phyloP scores from a whole-genome alignment of 2,888 invertebrate species.

The Zaprionus lineosus region DNA sequence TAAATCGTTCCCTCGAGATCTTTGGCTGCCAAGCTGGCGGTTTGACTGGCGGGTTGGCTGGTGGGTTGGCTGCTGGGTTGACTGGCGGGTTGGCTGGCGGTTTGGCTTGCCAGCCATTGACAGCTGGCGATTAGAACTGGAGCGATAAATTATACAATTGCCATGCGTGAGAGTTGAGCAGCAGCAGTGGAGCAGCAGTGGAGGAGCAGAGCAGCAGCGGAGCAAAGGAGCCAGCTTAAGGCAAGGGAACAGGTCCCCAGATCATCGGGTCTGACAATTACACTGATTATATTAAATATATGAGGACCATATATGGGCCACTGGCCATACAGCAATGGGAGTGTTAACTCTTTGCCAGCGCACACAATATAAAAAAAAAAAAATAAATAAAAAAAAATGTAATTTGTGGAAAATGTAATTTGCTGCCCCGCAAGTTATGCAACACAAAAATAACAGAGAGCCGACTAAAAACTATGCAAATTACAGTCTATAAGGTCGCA shows the following conservation, averaged over 20 bases:
- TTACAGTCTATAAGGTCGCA: too few species aligned
- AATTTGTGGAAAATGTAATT: slow-evolving; percentile 38
- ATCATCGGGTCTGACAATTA: slow-evolving; percentile 73
- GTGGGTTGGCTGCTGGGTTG: slow-evolving; percentile 22
- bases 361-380: too few species aligned
- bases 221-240: background rate
- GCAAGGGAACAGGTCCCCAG: slow-evolving; percentile 58
- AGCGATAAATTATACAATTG: slow-evolving; percentile 80
- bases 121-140: slow-evolving; percentile 79
- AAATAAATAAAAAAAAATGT: too few species aligned
- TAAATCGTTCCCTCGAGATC: slow-evolving; percentile 82
- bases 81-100: slow-evolving; percentile 9
- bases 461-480: slow-evolving; percentile 60
- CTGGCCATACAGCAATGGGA: slow-evolving; percentile 42
- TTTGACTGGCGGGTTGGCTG: background rate
- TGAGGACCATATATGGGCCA: slow-evolving; percentile 69
- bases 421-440: slow-evolving; percentile 59
- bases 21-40: slow-evolving; percentile 31
- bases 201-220: slow-evolving; percentile 5
- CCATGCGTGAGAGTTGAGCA: slow-evolving; percentile 69
- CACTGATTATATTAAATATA: slow-evolving; percentile 78
- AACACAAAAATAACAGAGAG: slow-evolving; percentile 10
- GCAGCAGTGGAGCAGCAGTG: background rate
- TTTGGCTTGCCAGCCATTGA: slow-evolving; percentile 54
- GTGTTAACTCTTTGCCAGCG: slow-evolving; percentile 59